These are phyloP conservation scores for Eumacrocentrus americanus DNA, from an alignment of 2,888 invertebrate genomes.

Conservation along the genomic window DNA sequence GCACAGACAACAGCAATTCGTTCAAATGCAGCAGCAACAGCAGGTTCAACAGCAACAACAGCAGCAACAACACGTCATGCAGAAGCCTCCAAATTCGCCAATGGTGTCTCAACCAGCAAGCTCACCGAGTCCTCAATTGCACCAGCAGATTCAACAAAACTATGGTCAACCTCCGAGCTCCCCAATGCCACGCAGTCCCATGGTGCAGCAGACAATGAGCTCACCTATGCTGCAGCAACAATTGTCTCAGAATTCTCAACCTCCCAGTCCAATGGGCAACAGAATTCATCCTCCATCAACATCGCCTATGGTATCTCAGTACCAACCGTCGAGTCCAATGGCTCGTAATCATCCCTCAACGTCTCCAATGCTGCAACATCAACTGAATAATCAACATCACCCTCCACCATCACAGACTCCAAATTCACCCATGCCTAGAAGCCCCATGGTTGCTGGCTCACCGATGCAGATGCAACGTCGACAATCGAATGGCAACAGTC, in stretches of 20 bases:
- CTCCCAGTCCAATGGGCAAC: constrained; percentile 59
- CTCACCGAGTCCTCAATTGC: constrained; percentile 61
- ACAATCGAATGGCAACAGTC: constrained; percentile 65
- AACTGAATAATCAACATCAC: constrained; percentile 61
- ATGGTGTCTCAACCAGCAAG: constrained; percentile 58
- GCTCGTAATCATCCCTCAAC: constrained; percentile 55
- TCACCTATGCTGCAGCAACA: constrained; percentile 61
- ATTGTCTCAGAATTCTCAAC: constrained; percentile 56
- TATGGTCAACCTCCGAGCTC: constrained; percentile 64
- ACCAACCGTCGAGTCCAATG: constrained; percentile 61
- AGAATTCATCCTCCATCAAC: constrained; percentile 57
- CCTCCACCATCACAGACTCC: constrained; percentile 60
- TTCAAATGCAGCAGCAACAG: constrained; percentile 48
- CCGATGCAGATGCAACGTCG: constrained; percentile 64
- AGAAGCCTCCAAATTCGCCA: constrained; percentile 61
- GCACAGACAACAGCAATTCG: constrained; percentile 57
- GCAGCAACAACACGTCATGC: constrained; percentile 58
- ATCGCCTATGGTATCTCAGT: constrained; percentile 56
- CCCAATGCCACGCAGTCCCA: constrained; percentile 61
- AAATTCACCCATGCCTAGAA: constrained; percentile 64
- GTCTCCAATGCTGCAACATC: constrained; percentile 63
- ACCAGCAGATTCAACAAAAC: constrained; percentile 55
- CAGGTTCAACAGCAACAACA: constrained; percentile 57
- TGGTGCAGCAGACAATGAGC: constrained; percentile 59
- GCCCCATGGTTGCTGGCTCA: constrained; percentile 64